These are phyloP conservation scores for Magallana angulata DNA, from an alignment of 1,140 invertebrate genomes.

Conservation along the genomic window DNA sequence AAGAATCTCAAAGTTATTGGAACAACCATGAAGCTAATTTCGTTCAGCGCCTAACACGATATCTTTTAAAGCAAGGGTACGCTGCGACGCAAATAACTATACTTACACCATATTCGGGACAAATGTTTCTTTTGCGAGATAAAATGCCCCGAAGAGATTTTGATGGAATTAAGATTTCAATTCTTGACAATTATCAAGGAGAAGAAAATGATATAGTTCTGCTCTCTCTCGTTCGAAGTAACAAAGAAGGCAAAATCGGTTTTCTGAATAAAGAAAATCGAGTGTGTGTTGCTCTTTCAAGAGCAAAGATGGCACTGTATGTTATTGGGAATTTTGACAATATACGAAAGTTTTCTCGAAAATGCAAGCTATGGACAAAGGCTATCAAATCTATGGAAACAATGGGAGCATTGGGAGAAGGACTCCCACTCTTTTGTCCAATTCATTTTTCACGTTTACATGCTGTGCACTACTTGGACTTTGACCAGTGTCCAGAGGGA, in stretches of 20 bases:
- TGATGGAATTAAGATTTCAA: constrained; percentile 81
- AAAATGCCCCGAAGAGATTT: constrained; percentile 70
- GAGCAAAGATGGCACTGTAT: constrained; percentile 87
- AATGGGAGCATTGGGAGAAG: constrained; percentile 54
- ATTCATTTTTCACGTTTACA: constrained; percentile 75
- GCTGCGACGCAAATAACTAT: constrained; percentile 75
- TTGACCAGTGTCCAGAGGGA: constrained; percentile 74
- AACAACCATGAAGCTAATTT: constrained; percentile 76
- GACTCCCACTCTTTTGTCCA: constrained; percentile 78
- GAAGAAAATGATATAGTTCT: constrained; percentile 92
- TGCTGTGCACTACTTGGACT: constrained; percentile 67
- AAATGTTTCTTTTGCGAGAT: constrained; percentile 73
- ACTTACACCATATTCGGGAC: constrained; percentile 78
- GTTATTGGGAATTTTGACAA: constrained; percentile 85
- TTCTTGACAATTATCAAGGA: constrained; percentile 88
- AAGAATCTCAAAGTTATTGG: constrained; percentile 72
- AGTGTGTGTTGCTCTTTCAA: constrained; percentile 90
- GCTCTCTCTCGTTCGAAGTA: constrained; percentile 89
- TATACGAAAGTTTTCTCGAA: constrained; percentile 77
- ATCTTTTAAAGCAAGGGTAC: constrained; percentile 79
- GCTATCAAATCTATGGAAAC: constrained; percentile 67
- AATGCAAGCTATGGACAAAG: constrained; percentile 80
- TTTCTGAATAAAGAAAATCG: constrained; percentile 89
- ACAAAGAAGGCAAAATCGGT: constrained; percentile 84
- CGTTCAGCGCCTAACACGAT: constrained; percentile 70